phyloP scores from a whole-genome alignment of 2,113 vertebrate genomes.

The Romanogobio albipinnatus region DNA sequence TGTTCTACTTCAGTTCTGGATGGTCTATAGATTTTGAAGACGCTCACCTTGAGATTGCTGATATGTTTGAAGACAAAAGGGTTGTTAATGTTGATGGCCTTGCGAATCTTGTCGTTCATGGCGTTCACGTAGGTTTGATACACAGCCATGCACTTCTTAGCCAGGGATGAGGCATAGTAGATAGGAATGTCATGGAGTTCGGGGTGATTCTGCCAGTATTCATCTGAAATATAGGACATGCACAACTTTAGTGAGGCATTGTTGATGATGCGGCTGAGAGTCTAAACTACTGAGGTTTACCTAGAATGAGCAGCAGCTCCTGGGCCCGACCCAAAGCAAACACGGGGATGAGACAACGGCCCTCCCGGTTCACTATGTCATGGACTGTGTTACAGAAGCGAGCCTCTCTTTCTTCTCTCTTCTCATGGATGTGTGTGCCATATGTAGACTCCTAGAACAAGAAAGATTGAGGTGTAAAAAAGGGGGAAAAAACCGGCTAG shows the following conservation, averaged over 20 bases:
- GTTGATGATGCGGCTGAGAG: neutral
- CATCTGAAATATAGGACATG: conserved; percentile 75
- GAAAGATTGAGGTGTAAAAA: neutral
- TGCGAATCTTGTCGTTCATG: conserved; percentile 99
- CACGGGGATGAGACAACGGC: conserved; percentile 93
- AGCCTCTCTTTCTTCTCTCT: conserved; percentile 93
- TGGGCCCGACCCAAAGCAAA: conserved; percentile 96
- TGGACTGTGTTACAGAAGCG: conserved; percentile 97
- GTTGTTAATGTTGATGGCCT: conserved; percentile 98
- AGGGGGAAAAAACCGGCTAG: neutral
- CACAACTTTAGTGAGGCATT: neutral
- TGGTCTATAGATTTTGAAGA: neutral
- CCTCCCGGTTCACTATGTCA: conserved; percentile 94
- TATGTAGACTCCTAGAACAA: conserved; percentile 89
- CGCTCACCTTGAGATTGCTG: conserved; percentile 94
- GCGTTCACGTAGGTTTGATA: conserved; percentile 98
- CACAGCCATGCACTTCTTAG: conserved; percentile 98
- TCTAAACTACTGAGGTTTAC: conserved; percentile 67
- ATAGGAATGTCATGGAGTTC: conserved; percentile 98
- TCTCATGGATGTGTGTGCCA: conserved; percentile 96
- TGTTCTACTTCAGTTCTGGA: too few relatives aligned
- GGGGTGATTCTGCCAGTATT: conserved; percentile 99
- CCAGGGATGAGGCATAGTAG: conserved; percentile 96
- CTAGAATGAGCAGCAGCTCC: conserved; percentile 92
- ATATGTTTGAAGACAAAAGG: conserved; percentile 99